Conservation (phyloP, 2,888 invertebrate species). For the Nymphalis polychloros region DNA sequence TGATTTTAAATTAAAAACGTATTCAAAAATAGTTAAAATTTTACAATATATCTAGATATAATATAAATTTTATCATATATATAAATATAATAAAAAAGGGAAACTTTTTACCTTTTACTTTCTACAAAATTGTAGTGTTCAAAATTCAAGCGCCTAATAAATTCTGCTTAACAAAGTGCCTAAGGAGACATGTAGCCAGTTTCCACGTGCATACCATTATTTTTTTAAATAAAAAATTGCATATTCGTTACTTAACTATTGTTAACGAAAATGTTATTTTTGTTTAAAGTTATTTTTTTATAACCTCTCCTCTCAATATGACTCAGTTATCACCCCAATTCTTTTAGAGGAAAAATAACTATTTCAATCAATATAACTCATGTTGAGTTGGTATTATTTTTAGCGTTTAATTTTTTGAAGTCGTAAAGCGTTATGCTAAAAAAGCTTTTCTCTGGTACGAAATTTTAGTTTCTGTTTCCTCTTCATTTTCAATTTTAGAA, state of each 20-base stretch:
- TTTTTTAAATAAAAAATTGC: slow-evolving; percentile 19
- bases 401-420: background rate
- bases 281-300: no score
- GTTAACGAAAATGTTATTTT: background rate
- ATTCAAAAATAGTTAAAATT: no score
- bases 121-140: slow-evolving; percentile 30
- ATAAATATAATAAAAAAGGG: background rate
- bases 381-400: background rate
- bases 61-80: no score
- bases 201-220: slow-evolving; percentile 33
- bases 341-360: background rate
- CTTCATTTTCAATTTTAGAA: background rate
- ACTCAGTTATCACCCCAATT: no score
- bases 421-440: background rate
- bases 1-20: no score
- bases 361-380: background rate
- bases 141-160: slow-evolving; percentile 35
- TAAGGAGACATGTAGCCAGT: slow-evolving; percentile 28
- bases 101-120: slow-evolving; percentile 28
- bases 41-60: no score
- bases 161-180: slow-evolving; percentile 34
- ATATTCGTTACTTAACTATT: background rate
- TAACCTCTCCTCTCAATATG: no score
- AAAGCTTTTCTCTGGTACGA: background rate
- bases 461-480: background rate